Base-by-base conservation (phyloP, 2,888 invertebrate species). In the Synergus itoensis region DNA sequence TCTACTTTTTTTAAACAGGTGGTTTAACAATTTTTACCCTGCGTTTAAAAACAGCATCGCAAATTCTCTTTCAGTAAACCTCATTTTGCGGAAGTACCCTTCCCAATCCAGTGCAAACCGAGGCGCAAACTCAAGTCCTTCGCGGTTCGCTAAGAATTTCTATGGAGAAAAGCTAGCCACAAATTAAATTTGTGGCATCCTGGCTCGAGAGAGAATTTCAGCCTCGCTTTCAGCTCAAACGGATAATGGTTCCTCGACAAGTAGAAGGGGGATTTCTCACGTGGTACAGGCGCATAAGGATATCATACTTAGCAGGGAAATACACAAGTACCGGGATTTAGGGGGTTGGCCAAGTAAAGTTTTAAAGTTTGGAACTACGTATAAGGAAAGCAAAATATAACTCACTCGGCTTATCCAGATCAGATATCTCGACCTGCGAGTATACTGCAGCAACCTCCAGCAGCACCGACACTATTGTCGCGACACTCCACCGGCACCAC, bases 331-430 rank as follows among this genome's bases (percentile, higher is more conserved):
- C 36, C 36, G 5, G 36, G 36, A 36, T n/a, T 63, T 28, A 60
- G 40, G 41, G 36, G 48, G 43, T 14, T 3, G n/a, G 41, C 63
- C 4, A 14, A 65, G 16, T 4, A n/a, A 67, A 57, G 18, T 40
- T 60, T 18, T 62, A 40, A 62, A 60, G 45, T 57, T 76, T 45
- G 3, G 62, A 63, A 62, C 43, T 76, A 62, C 4, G 12, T 60
- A 60, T 69, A 67, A 18, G 65, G 21, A 60, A 73, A 41, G 11
- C 40, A 77, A n/a, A 65, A 67, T 82, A 84, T 84, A 87, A 91
- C 91, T 91, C 87, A 91, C 91, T 88, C 80, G 90, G 90, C 88
- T 89, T 88, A 88, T 91, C 90, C 85, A 91, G 87, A 88, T 91
- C 91, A 82, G 90, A 87, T 86, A 90, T 86, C 87, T 88, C 88